phyloP scores from a whole-genome alignment of 1,140 invertebrate species.

The Saccostrea cuccullata region DNA sequence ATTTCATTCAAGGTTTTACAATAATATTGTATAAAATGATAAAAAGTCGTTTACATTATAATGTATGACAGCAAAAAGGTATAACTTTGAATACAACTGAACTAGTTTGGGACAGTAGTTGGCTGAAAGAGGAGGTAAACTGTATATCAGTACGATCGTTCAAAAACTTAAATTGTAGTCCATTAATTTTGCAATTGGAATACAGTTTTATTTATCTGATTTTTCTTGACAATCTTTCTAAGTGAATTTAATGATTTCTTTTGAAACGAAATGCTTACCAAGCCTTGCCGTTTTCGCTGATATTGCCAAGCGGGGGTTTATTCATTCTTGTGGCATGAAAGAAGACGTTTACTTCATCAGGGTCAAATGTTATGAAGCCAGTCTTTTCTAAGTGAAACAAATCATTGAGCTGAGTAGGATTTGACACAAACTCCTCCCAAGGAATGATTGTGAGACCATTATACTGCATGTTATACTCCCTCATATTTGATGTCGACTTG shows the following conservation, averaged over 20 bases:
- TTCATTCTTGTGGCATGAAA: constrained; percentile 65
- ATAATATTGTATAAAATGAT: no score
- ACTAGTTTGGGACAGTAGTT: no score
- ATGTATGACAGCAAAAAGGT: no score
- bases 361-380: constrained; percentile 61
- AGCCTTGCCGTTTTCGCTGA: constrained; percentile 63
- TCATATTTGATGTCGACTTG: constrained; percentile 48
- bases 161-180: no score
- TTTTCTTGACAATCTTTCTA: no score
- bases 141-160: no score
- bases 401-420: constrained; percentile 60
- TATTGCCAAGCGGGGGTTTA: constrained; percentile 62
- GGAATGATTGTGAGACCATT: constrained; percentile 62
- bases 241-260: neutral
- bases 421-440: constrained; percentile 65
- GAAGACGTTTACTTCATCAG: constrained; percentile 66
- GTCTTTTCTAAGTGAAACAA: constrained; percentile 63
- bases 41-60: no score
- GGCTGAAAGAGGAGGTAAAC: no score
- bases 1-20: no score
- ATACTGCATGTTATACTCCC: constrained; percentile 58
- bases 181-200: no score
- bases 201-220: no score
- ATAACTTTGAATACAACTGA: no score
- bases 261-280: constrained; percentile 56